A percentile compares a stretch with the other conserved stretches of the same genome.
Evolutionary conservation across 2,113 vertebrate species (phyloP).

Genomic region (Riparia riparia): DNA sequence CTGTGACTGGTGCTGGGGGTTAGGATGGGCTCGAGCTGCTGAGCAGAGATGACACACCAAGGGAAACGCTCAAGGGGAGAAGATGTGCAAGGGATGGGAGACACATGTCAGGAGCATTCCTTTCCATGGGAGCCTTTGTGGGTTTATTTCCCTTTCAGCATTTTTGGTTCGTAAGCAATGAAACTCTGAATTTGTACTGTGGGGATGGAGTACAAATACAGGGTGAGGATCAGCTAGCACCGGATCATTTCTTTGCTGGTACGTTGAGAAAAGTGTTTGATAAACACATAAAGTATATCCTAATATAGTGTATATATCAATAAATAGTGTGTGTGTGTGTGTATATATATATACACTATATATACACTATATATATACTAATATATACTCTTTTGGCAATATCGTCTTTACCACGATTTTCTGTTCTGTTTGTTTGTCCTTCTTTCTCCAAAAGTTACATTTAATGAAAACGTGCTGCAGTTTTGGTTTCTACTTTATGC

Average conservation of each 20-base stretch:
- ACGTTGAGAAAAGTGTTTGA: not conserved
- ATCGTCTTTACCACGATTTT: not conserved
- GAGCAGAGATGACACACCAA: not conserved
- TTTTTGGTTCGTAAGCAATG: not conserved
- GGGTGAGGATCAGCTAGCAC: not conserved
- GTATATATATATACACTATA: not conserved
- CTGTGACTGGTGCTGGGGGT: accelerated
- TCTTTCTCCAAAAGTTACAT: not conserved
- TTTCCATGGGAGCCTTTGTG: not conserved
- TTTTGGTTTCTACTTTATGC: not conserved
- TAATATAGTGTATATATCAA: too few species aligned
- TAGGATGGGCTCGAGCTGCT: not conserved
- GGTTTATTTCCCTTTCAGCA: not conserved
- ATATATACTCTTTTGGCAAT: not conserved
- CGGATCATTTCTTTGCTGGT: not conserved
- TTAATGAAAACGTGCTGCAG: not conserved
- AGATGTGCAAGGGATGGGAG: not conserved
- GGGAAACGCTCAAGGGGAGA: not conserved
- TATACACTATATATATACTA: too few species aligned
- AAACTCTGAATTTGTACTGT: not conserved
- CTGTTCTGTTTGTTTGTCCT: not conserved
- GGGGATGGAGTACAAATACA: not conserved
- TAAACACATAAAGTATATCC: not conserved
- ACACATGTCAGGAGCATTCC: not conserved
- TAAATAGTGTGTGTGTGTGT: too few species aligned